phyloP scores from a whole-genome alignment of 2,888 invertebrate species.

The Gibbula magus region DNA sequence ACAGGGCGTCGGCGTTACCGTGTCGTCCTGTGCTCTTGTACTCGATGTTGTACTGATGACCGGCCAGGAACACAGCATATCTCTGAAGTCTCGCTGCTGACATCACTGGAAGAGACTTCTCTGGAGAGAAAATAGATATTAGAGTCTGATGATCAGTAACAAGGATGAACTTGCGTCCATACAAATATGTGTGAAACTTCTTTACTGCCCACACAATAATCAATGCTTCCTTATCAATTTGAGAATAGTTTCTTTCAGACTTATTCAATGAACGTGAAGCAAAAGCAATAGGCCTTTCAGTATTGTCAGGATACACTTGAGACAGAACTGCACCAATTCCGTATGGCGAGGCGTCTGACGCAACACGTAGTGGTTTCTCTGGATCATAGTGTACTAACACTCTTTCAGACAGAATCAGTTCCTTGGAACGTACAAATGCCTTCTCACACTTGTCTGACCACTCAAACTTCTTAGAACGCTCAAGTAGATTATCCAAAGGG shows the following conservation, averaged over 20 bases:
- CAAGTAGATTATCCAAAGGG: neutral
- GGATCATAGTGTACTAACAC: neutral
- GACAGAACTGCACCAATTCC: too few species aligned
- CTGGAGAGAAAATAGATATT: constrained; percentile 7
- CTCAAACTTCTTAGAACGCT: neutral
- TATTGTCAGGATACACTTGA: neutral
- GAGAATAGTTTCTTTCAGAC: constrained; percentile 22
- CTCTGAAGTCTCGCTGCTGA: constrained; percentile 30
- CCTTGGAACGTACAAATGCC: neutral
- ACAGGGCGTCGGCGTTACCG: constrained; percentile 30
- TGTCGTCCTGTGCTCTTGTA: constrained; percentile 15
- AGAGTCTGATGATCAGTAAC: constrained; percentile 32
- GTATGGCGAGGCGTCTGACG: neutral
- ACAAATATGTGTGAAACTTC: constrained; percentile 45
- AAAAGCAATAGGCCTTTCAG: neutral
- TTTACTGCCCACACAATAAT: constrained; percentile 34
- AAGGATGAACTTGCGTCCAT: constrained; percentile 62
- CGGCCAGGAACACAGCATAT: constrained; percentile 25
- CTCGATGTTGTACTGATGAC: constrained; percentile 25
- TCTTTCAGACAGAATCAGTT: neutral
- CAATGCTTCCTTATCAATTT: constrained; percentile 46
- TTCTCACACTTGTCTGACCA: neutral
- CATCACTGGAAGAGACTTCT: constrained; percentile 19
- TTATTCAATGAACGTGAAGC: neutral
- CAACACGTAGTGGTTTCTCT: neutral